Evolutionary conservation across 2,797 vertebrate genomes (phyloP), one percentile per base, ranked within the genome.

Genomic region (Takifugu rubripes): DNA sequence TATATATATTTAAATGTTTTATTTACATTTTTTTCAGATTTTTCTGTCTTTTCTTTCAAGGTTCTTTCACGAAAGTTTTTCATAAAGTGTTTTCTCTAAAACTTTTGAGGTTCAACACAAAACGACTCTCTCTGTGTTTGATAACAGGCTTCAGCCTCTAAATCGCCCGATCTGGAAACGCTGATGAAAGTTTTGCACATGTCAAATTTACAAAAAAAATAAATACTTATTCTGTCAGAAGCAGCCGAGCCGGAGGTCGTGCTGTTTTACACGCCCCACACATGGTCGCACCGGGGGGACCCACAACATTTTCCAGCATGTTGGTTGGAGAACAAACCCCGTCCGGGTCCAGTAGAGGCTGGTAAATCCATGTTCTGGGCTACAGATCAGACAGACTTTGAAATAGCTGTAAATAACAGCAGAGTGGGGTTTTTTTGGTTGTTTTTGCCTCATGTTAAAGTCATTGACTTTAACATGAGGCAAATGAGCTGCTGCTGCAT

Each of bases 361-460:
- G 52, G 52, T 54, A 27, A 44, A 54, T 45, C 53, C 53, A 29
- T 45, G 42, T 55, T 27, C 52, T 26, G 53, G 42, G 42, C 40
- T n/a, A 15, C 52, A 25, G 4, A 29, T 44, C 53, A 21, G 21
- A 40, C 36, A 9, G 15, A 17, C 25, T 3, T 0, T 26, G 36
- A 27, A 14, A 7, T 2, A 26, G 42, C 25, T 11, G 43, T 29
- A 46, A 55, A 55, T 14, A 45, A 55, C 2, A 9, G 33, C 15
- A 45, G 4, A 43, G 43, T 17, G 5, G 16, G 6, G 5, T 1
- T 10, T n/a, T 46, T 46, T 21, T 4, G 16, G 6, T 8, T 46
- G 17, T 46, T 45, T 45, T 45, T 45, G 21, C 21, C 21, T 21
- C 21, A 21, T 21, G 21, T 45, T 17, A 16, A 16, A 16, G 43